Base-by-base conservation (phyloP, 2,797 vertebrate genomes). In the Babyrousa celebensis region DNA sequence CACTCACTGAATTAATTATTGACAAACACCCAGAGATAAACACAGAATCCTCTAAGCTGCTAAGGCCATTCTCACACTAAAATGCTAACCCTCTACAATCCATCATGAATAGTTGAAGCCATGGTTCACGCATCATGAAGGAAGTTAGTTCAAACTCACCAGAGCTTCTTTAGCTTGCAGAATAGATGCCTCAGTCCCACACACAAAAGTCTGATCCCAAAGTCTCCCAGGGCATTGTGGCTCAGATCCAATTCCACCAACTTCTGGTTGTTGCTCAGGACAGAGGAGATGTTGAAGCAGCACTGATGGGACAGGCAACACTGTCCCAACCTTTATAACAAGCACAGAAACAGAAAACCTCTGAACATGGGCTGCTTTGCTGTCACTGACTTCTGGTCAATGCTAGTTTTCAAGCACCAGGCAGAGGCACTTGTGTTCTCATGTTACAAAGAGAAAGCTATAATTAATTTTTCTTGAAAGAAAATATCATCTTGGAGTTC, bases 241-340 rank as follows among this genome's bases (percentile, higher is more conserved):
- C 96, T 97, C 58, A 98, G 97, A 40, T 97, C 97, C 93, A 98
- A 23, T 27, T 97, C 97, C 25, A 82, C 70, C 79, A 98, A 95
- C 56, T 79, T 96, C 85, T 52, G 79, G 80, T 83, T 94, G 85
- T 43, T 96, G 56, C 97, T 96, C 72, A 98, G 70, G 54, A 96
- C 94, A 0, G 68, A 83, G 6, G 97, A 93, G 72, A 98, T 68
- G 78, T 86, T 71, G 1, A 87, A 86, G 89, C 97, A 97, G 86
- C 97, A 97, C 1, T 71, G 94, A 25, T 96, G 65, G 25, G 97
- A 93, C n/a, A 98, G 97, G 58, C 91, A 94, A 0, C 97, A 97
- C 17, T 84, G 96, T 8, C 96, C 91, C 95, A 98, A 52, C 97
- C 97, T 97, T 17, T 58, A 6, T 0, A 12, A 40, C 58, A 60